Evolutionary conservation across 2,797 vertebrate species (phyloP).

Genomic region (Centropyge bicolor): DNA sequence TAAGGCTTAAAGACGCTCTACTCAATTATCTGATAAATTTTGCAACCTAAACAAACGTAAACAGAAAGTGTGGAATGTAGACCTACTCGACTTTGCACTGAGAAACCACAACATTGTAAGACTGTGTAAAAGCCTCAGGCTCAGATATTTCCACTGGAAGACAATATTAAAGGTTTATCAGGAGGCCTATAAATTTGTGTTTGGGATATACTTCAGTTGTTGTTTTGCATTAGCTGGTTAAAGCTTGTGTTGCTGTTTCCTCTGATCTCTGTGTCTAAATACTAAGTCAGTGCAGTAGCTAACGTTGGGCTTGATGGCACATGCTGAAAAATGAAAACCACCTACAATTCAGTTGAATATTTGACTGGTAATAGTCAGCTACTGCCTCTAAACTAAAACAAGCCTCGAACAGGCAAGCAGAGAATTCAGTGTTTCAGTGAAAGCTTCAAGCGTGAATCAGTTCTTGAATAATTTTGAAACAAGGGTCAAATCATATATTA

Average conservation of each 20-base stretch:
- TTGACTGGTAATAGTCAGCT: neutral
- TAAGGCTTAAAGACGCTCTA: slow-evolving; percentile 44
- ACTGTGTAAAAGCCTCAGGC: neutral
- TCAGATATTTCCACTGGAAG: neutral
- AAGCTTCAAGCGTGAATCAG: neutral
- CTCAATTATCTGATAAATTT: slow-evolving; percentile 42
- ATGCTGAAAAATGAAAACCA: slow-evolving; percentile 38
- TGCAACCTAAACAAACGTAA: slow-evolving; percentile 40
- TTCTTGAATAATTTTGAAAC: no score
- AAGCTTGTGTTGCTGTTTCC: slow-evolving; percentile 7
- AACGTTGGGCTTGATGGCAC: slow-evolving; percentile 33
- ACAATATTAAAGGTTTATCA: neutral
- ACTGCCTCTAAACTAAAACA: neutral
- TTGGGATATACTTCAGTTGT: neutral
- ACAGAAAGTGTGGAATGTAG: slow-evolving; percentile 10
- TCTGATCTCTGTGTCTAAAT: slow-evolving; percentile 3
- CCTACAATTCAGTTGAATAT: slow-evolving; percentile 9
- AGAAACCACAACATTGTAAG: neutral
- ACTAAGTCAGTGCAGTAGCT: neutral
- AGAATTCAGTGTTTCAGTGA: neutral
- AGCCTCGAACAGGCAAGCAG: neutral
- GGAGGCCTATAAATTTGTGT: neutral
- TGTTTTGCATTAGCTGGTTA: neutral
- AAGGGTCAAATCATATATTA: no score
- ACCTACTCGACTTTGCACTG: no score